Conservation (phyloP, 2,113 vertebrate species). For the Phalacrocorax brasilianus region DNA sequence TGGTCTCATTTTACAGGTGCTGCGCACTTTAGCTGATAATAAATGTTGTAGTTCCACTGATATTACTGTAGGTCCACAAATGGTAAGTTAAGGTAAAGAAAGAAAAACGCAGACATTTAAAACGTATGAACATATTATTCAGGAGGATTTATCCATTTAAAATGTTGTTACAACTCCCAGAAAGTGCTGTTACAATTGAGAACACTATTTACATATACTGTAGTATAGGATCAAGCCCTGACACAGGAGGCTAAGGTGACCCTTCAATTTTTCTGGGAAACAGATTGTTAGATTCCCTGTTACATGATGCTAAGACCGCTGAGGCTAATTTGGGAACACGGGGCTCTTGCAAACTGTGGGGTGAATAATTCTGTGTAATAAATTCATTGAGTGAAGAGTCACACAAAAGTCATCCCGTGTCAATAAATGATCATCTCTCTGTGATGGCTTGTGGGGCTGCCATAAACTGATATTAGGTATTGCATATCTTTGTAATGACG, state of each 20-base stretch:
- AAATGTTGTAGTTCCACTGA: background rate
- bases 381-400: background rate
- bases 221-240: background rate
- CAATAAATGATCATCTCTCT: background rate
- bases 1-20: background rate
- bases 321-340: background rate
- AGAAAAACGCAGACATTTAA: background rate
- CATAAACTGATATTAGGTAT: background rate
- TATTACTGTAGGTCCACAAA: background rate
- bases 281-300: background rate
- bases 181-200: background rate
- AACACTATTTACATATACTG: background rate
- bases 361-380: background rate
- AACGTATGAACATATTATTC: background rate
- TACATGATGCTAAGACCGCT: background rate
- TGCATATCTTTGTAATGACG: background rate
- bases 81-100: background rate
- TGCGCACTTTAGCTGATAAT: background rate
- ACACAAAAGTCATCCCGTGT: background rate
- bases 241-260: background rate
- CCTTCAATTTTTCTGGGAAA: background rate
- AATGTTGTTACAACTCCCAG: background rate
- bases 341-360: background rate
- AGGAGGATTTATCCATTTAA: background rate
- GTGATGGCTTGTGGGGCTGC: background rate